These are phyloP conservation scores for Abrostola triplasia DNA, from an alignment of 2,888 invertebrate genomes.

Conservation along the genomic window DNA sequence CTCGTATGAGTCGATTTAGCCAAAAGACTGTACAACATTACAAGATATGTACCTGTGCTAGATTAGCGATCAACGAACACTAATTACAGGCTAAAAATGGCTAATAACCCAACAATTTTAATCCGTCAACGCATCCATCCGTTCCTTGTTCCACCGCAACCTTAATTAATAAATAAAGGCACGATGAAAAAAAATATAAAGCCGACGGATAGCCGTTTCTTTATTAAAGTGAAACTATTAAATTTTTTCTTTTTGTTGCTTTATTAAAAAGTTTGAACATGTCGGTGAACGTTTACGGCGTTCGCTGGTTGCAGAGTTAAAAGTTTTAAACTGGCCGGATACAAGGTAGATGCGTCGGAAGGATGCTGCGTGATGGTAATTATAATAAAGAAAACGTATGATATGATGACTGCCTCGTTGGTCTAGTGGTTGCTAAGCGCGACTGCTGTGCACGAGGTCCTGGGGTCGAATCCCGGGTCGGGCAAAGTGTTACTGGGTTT, in stretches of 20 bases:
- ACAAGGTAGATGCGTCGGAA: conserved; percentile 22
- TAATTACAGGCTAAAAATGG: conserved; percentile 19
- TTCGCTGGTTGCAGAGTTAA: conserved; percentile 45
- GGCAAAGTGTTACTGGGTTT: too few species aligned
- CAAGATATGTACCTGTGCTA: too few species aligned
- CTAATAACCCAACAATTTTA: conserved; percentile 46
- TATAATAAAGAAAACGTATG: too few species aligned
- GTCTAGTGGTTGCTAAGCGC: too few species aligned
- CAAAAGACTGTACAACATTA: too few species aligned
- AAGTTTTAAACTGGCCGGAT: conserved; percentile 41
- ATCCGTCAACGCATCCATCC: conserved; percentile 69
- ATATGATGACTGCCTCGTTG: too few species aligned
- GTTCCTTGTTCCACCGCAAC: conserved; percentile 63
- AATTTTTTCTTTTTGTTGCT: conserved; percentile 65
- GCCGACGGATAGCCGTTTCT: conserved; percentile 63
- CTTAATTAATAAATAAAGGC: conserved; percentile 80
- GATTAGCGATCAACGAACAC: too few species aligned
- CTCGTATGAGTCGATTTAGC: too few species aligned
- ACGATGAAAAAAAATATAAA: conserved; percentile 68
- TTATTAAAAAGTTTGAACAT: conserved; percentile 68
- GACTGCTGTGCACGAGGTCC: too few species aligned
- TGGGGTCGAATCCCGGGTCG: too few species aligned
- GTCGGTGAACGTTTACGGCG: conserved; percentile 48
- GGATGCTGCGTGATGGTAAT: conserved; percentile 4
- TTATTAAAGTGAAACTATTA: conserved; percentile 80